These are phyloP conservation scores for Ovis canadensis DNA, from an alignment of 2,113 vertebrate genomes.

Conservation along the genomic window DNA sequence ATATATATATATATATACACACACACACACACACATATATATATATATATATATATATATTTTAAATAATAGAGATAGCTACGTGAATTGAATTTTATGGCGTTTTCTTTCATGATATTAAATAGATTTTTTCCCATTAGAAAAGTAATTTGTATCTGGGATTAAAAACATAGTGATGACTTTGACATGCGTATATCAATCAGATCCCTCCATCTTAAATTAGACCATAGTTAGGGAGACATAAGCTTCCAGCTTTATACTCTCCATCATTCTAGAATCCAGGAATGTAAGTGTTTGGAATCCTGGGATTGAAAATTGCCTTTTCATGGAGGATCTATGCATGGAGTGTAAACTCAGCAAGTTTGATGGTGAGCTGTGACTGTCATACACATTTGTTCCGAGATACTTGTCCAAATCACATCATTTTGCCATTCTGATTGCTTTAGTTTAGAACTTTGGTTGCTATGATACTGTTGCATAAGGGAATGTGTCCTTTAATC, in stretches of 20 bases:
- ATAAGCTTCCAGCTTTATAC: background rate
- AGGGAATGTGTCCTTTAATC: slow-evolving; percentile 49
- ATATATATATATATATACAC: too few species aligned
- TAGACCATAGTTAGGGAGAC: background rate
- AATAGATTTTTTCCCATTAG: background rate
- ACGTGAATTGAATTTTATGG: background rate
- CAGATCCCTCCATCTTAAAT: background rate
- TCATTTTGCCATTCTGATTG: slow-evolving; percentile 38
- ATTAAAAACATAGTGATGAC: background rate
- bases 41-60: too few species aligned
- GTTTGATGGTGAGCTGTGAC: background rate
- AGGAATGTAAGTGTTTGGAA: background rate
- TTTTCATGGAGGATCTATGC: background rate
- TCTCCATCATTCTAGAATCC: background rate
- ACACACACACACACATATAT: too few species aligned
- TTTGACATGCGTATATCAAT: background rate
- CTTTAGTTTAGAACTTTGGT: slow-evolving; percentile 28
- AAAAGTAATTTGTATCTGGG: background rate
- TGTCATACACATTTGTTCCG: slow-evolving; percentile 2
- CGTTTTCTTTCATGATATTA: background rate
- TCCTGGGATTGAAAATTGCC: background rate
- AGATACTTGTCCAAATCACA: slow-evolving; percentile 1
- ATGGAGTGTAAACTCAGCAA: background rate
- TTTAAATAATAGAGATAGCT: background rate
- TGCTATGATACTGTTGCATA: slow-evolving; percentile 41